A percentile compares a stretch with the other conserved stretches of the same genome.
phyloP scores from a whole-genome alignment of 2,888 invertebrate genomes.

The Tenthredo amoena region DNA sequence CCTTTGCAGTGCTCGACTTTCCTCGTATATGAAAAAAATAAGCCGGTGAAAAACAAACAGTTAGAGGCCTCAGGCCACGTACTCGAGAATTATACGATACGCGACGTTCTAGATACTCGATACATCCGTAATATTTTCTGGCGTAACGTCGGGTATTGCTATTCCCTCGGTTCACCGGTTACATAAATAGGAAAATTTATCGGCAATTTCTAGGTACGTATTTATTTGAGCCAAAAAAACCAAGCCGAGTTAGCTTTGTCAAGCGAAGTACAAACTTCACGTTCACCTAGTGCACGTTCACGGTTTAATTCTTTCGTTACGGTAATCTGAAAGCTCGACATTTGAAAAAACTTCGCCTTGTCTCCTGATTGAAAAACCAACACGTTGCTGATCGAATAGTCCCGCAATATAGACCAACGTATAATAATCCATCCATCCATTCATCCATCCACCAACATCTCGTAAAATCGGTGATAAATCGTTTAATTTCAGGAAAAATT shows the following conservation, averaged over 20 bases:
- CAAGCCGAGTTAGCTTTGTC: neutral
- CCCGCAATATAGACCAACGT: neutral
- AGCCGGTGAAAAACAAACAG: neutral
- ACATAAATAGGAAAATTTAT: conserved; percentile 26
- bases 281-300: neutral
- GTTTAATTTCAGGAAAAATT: neutral
- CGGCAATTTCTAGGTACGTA: neutral
- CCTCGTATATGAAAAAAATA: neutral
- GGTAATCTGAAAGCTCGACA: neutral
- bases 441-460: neutral
- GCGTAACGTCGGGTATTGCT: neutral
- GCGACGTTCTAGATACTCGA: neutral
- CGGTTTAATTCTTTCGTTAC: neutral
- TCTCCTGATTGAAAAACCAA: neutral
- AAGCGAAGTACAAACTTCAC: conserved; percentile 8
- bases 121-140: conserved; percentile 4
- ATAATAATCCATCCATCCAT: neutral
- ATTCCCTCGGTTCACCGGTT: neutral
- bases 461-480: neutral
- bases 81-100: neutral
- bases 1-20: neutral
- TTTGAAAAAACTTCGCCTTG: neutral
- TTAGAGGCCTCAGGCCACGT: neutral
- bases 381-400: neutral
- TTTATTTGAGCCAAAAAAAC: neutral